Evolutionary conservation across 2,113 vertebrate species (phyloP).

Genomic region (Polypterus senegalus): DNA sequence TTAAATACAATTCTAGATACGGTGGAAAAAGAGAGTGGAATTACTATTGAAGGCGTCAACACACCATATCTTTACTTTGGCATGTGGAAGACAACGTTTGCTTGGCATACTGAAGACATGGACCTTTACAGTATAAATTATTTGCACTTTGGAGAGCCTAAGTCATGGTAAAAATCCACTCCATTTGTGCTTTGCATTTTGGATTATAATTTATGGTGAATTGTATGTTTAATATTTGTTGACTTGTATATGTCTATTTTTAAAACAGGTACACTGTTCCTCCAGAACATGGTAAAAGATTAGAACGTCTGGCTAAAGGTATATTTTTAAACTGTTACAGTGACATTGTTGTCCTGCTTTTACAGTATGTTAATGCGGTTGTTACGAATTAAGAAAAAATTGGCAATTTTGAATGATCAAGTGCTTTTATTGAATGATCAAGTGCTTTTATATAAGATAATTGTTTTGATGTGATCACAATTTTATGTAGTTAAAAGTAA

Average conservation of each 20-base stretch:
- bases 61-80: slow-evolving; percentile 88
- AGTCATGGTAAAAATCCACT: slow-evolving; percentile 68
- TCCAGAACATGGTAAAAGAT: slow-evolving; percentile 81
- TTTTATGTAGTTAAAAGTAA: too few relatives aligned
- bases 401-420: too few relatives aligned
- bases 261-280: slow-evolving; percentile 77
- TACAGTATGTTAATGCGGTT: too few relatives aligned
- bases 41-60: slow-evolving; percentile 88
- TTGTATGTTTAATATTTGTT: too few relatives aligned
- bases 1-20: slow-evolving; percentile 83
- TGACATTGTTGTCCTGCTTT: too few relatives aligned
- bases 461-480: too few relatives aligned
- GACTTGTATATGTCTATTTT: background rate
- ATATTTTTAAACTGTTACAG: slow-evolving; percentile 11
- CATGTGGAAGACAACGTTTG: slow-evolving; percentile 97
- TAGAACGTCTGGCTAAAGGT: slow-evolving; percentile 94
- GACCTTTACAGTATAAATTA: slow-evolving; percentile 95
- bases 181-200: too few relatives aligned
- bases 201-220: too few relatives aligned
- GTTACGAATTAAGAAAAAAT: too few relatives aligned
- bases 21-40: slow-evolving; percentile 80
- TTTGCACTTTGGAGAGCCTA: slow-evolving; percentile 89
- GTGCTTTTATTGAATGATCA: too few relatives aligned
- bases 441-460: too few relatives aligned
- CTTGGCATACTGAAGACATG: slow-evolving; percentile 97